Conservation (phyloP, 2,888 invertebrate species). For the Epistrophe grossulariae region DNA sequence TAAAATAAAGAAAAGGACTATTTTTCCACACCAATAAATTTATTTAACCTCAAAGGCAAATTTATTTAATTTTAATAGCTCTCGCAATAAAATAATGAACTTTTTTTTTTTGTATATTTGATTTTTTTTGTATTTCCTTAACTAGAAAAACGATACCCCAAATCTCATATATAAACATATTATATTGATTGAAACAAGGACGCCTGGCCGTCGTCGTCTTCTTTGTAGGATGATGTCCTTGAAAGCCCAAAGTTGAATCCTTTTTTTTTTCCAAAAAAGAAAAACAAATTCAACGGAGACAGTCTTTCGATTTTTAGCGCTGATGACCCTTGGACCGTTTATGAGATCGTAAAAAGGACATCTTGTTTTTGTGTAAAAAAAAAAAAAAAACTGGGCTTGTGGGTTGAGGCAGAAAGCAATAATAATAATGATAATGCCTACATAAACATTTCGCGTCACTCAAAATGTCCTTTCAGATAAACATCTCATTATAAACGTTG, state of each 20-base stretch:
- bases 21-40: constrained; percentile 64
- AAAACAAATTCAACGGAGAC: constrained; percentile 41
- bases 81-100: constrained; percentile 63
- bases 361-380: constrained; percentile 48
- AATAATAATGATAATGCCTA: constrained; percentile 67
- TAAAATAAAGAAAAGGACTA: constrained; percentile 40
- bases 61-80: constrained; percentile 72
- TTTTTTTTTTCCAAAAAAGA: constrained; percentile 7
- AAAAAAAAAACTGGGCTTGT: too few species aligned
- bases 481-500: constrained; percentile 65
- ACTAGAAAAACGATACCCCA: constrained; percentile 14
- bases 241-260: not conserved
- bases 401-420: constrained; percentile 27
- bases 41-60: constrained; percentile 58
- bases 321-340: constrained; percentile 65
- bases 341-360: constrained; percentile 69
- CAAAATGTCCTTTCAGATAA: constrained; percentile 50
- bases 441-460: constrained; percentile 48
- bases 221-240: not conserved
- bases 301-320: not conserved
- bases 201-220: not conserved
- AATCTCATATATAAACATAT: constrained; percentile 40
- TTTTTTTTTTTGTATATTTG: not conserved
- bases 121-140: constrained; percentile 1
- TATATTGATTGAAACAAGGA: constrained; percentile 14